Evolutionary conservation across 2,797 vertebrate genomes (phyloP).

Genomic region (Orestias chungarensis): DNA sequence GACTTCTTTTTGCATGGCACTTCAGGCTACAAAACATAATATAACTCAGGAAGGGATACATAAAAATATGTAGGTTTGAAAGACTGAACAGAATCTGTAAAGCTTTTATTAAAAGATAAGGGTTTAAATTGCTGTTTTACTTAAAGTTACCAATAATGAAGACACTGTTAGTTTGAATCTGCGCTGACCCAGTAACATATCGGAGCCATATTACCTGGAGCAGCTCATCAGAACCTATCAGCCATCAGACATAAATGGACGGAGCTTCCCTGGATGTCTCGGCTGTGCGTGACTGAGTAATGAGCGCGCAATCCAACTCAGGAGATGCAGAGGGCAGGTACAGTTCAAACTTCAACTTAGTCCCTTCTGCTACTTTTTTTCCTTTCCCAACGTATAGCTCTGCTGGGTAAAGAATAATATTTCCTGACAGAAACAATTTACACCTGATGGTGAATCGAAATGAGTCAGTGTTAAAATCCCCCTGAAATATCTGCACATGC

Average conservation of each 20-base stretch:
- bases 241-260: constrained; percentile 48
- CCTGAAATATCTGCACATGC: constrained; percentile 46
- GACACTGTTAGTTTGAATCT: constrained; percentile 54
- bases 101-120: background rate
- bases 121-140: background rate
- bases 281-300: constrained; percentile 56
- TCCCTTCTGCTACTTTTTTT: constrained; percentile 30
- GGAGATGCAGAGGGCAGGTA: constrained; percentile 46
- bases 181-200: constrained; percentile 44
- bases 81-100: background rate
- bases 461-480: constrained; percentile 65
- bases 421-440: constrained; percentile 51
- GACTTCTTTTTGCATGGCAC: background rate
- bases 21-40: background rate
- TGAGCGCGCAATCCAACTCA: constrained; percentile 59
- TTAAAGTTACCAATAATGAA: constrained; percentile 20
- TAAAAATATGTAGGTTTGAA: background rate
- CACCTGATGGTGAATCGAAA: constrained; percentile 43
- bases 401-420: constrained; percentile 40
- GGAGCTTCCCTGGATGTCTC: constrained; percentile 38
- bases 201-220: constrained; percentile 40
- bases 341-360: constrained; percentile 66
- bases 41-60: background rate
- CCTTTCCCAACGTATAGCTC: constrained; percentile 8
- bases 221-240: constrained; percentile 36